Evolutionary conservation across 2,797 vertebrate species (phyloP), one percentile per base, ranked within the genome.

Genomic region (Crocidura indochinensis): DNA sequence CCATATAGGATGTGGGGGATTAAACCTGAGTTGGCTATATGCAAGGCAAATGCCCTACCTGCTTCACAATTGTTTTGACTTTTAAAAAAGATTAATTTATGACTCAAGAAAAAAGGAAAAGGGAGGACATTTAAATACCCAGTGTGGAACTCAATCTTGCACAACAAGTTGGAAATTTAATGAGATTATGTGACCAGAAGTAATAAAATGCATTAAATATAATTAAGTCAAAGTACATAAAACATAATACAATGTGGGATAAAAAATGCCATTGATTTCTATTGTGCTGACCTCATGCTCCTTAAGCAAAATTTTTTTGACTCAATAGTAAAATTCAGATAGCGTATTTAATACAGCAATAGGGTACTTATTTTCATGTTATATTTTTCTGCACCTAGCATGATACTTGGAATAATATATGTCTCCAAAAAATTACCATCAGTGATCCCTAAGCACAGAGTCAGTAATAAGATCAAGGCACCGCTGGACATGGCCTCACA

Each of bases 81-180:
- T 38, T 38, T 38, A 38, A 38, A 38, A 38, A 5, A 38, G 38
- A 69, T 85, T 93, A 89, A 79, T 68, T 95, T 82, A 53, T 77
- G 11, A 60, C 6, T 84, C 9, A 47, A 74, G 80, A 15, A 15
- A 88, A 74, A 91, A 49, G 19, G 20, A 65, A 81, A 38, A 76
- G 79, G 46, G 47, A 78, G 38, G 24, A 60, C 1, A 11, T 44
- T 19, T 62, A 29, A 87, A 44, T 60, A 74, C 3, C n/a, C 20
- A 26, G 7, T 76, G 10, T 20, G 6, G 14, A 60, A 17, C 2
- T 4, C 56, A 17, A 38, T 20, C 56, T 60, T 60, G 22, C 2
- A 17, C 56, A 60, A 19, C 56, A 85, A 44, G 26, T 88, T 6
- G 78, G 62, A 78, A 46, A 44, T 14, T 74, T 65, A n/a, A 26